Conservation (phyloP, 1,140 invertebrate genomes). For the Eciton burchellii region DNA sequence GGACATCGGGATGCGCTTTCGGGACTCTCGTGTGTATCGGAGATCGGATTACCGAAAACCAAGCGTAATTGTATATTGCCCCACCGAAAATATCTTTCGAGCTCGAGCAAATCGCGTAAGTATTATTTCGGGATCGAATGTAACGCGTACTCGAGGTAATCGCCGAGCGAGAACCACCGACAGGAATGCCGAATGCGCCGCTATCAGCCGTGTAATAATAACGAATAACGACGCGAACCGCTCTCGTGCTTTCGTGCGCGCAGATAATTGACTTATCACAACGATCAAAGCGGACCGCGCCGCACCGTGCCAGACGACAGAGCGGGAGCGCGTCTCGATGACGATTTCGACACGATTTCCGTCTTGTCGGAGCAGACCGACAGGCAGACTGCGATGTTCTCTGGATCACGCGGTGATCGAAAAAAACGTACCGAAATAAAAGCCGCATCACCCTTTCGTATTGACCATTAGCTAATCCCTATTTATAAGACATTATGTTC, state of each 20-base stretch:
- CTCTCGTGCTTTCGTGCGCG: not conserved
- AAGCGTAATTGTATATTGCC: conserved; percentile 44
- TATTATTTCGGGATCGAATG: conserved; percentile 41
- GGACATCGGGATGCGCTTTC: not conserved
- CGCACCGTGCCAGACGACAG: too few species aligned
- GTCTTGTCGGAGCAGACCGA: not conserved
- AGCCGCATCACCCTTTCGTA: conserved; percentile 69
- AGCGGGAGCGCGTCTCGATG: not conserved
- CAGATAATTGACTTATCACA: not conserved
- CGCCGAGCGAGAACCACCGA: too few species aligned
- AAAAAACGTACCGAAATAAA: conserved; percentile 69
- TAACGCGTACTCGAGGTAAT: conserved; percentile 16
- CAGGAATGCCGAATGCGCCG: too few species aligned
- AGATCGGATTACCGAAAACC: conserved; percentile 43
- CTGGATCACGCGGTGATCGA: conserved; percentile 42
- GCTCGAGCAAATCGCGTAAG: conserved; percentile 42
- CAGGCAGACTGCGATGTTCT: conserved; percentile 35
- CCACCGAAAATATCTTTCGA: conserved; percentile 36
- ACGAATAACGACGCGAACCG: too few species aligned
- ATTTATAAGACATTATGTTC: conserved; percentile 75
- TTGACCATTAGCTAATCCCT: conserved; percentile 73
- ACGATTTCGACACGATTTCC: conserved; percentile 40
- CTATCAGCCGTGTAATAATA: too few species aligned
- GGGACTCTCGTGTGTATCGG: not conserved
- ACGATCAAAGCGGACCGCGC: too few species aligned